Base-by-base conservation (phyloP, 2,797 vertebrate species). In the Tragelaphus oryx region DNA sequence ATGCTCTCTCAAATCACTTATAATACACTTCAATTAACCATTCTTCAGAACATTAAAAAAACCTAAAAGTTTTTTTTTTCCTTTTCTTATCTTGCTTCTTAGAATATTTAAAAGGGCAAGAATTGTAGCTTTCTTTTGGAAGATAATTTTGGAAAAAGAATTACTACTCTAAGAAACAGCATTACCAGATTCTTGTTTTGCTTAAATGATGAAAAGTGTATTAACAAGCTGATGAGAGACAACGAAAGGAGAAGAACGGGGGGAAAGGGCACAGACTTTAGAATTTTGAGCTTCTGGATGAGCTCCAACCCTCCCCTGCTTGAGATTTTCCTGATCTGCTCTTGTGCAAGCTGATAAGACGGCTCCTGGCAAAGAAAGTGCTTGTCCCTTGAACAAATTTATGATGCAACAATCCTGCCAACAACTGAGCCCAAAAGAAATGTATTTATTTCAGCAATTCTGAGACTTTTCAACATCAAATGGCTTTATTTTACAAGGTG, bases 391-490 rank as follows among this genome's bases (percentile, higher is more conserved):
- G 71, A 95, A 95, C 71, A 93, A 95, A 84, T 88, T 85, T 87
- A 28, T 57, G 85, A 95, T 79, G 55, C 41, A 71, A 87, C 89
- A 75, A 57, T 60, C 62, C 60, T 88, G 79, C 89, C 83, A 96
- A 94, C 60, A 89, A 97, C 30, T 74, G n/a, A 94, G 52, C 52
- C 65, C 37, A 17, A 79, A 88, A 79, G 24, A 71, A 93, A 57
- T 62, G 71, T 92, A 92, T 57, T 93, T 97, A 95, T 81, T 88
- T 90, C 85, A 93, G 76, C 57, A 95, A 97, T 94, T 94, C 89
- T 87, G 50, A 97, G 33, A 94, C 30, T 79, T 75, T 48, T 28
- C 65, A 85, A 88, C 59, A 95, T 91, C 65, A 95, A 95, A 86
- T 75, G 71, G 30, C 62, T 88, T 91, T 94, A 50, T 82, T 97